phyloP scores from a whole-genome alignment of 2,113 vertebrate genomes.

The Callocephalon fimbriatum region DNA sequence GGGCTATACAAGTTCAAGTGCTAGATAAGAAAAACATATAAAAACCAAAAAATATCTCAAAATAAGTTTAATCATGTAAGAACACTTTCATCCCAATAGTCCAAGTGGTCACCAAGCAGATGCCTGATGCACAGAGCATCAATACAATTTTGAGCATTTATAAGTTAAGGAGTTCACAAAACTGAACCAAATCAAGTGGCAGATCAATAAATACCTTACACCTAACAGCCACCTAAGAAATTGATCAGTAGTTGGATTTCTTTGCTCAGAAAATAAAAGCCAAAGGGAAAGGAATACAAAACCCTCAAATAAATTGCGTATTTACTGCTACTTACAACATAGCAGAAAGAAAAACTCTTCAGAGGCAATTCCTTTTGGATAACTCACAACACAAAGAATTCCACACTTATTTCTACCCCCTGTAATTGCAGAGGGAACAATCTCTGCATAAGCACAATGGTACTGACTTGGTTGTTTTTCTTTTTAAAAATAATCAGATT shows the following conservation, averaged over 20 bases:
- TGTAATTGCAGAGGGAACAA: not conserved
- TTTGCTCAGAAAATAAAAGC: not conserved
- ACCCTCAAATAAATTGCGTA: not conserved
- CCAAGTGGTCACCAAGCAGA: not conserved
- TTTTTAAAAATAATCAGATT: not conserved
- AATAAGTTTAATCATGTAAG: not conserved
- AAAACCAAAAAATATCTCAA: not conserved
- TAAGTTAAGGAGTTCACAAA: not conserved
- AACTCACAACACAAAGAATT: not conserved
- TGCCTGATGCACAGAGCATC: not conserved
- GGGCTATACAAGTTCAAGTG: not conserved
- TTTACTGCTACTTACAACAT: not conserved
- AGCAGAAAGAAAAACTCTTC: not conserved
- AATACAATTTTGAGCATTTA: not conserved
- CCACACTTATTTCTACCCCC: not conserved
- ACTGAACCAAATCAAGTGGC: not conserved
- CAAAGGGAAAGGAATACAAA: not conserved
- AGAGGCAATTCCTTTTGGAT: not conserved
- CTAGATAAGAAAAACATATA: not conserved
- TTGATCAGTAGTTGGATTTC: not conserved
- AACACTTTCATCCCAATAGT: not conserved
- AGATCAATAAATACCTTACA: not conserved
- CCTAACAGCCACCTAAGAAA: not conserved
- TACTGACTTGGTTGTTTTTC: not conserved
- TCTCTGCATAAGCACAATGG: not conserved